Evolutionary conservation across 2,113 vertebrate species (phyloP).

Genomic region (Mixornis gularis): DNA sequence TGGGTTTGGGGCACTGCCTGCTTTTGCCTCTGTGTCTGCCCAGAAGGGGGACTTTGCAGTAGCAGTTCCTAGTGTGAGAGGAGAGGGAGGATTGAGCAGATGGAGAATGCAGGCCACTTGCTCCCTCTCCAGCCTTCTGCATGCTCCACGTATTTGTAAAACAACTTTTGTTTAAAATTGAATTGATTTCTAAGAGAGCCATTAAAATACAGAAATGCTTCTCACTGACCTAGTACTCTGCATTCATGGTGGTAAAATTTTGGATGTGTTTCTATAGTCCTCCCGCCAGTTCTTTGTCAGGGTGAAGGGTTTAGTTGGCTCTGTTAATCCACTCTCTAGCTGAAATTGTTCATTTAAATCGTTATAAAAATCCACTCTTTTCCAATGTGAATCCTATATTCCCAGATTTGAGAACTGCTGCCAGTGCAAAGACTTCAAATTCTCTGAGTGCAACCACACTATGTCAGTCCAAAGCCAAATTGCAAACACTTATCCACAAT

Average conservation of each 20-base stretch:
- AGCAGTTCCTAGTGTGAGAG: not conserved
- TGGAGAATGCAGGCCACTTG: slow-evolving; percentile 36
- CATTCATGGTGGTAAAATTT: slow-evolving; percentile 61
- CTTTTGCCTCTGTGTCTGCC: not conserved
- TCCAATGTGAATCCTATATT: slow-evolving; percentile 37
- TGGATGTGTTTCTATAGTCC: slow-evolving; percentile 59
- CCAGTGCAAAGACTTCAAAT: slow-evolving; percentile 57
- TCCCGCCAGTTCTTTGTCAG: slow-evolving; percentile 66
- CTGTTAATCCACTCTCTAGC: slow-evolving; percentile 50
- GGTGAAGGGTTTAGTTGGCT: slow-evolving; percentile 66
- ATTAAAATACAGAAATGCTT: slow-evolving; percentile 59
- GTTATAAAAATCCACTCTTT: slow-evolving; percentile 48
- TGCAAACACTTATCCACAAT: slow-evolving; percentile 46
- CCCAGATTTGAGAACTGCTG: slow-evolving; percentile 39
- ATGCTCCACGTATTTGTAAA: slow-evolving; percentile 58
- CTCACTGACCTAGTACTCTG: slow-evolving; percentile 64
- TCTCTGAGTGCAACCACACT: slow-evolving; percentile 39
- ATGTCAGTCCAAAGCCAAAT: slow-evolving; percentile 57
- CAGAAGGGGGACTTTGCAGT: not conserved
- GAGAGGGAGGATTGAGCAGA: slow-evolving; percentile 25
- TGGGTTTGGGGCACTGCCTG: not conserved
- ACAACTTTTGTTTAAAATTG: slow-evolving; percentile 62
- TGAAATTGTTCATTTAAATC: slow-evolving; percentile 62
- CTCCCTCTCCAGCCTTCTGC: slow-evolving; percentile 56
- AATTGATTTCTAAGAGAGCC: slow-evolving; percentile 54